Evolutionary conservation across 1,140 invertebrate genomes (phyloP).

Genomic region (Drosophila paulistorum): DNA sequence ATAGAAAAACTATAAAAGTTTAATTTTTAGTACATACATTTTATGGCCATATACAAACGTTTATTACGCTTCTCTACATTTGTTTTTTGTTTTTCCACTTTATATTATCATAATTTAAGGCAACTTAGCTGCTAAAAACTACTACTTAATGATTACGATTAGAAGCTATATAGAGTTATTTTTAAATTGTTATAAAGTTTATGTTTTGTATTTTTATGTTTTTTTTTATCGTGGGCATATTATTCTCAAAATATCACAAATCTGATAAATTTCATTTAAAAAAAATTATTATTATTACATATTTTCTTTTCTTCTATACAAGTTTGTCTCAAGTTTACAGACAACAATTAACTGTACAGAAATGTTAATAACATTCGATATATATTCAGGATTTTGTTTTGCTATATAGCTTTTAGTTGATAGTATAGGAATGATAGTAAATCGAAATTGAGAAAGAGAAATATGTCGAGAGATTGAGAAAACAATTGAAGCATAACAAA

Average conservation of each 20-base stretch:
- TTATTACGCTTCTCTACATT: constrained; percentile 4
- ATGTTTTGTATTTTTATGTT: neutral
- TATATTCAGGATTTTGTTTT: neutral
- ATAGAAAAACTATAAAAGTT: constrained; percentile 22
- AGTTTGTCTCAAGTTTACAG: constrained; percentile 44
- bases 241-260: constrained; percentile 78
- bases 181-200: constrained; percentile 40
- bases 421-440: constrained; percentile 7
- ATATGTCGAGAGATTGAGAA: neutral
- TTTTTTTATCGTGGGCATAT: constrained; percentile 64
- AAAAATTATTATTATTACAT: constrained; percentile 52
- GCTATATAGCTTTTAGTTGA: constrained; percentile 5
- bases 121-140: constrained; percentile 62
- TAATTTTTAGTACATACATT: constrained; percentile 2
- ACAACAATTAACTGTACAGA: constrained; percentile 29
- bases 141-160: constrained; percentile 55
- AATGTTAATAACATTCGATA: constrained; percentile 8
- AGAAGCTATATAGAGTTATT: constrained; percentile 51
- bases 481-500: constrained; percentile 5
- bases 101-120: constrained; percentile 47
- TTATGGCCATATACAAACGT: constrained; percentile 4
- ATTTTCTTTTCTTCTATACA: constrained; percentile 1
- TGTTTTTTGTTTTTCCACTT: constrained; percentile 33
- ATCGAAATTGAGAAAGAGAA: constrained; percentile 2
- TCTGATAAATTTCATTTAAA: constrained; percentile 63